Evolutionary conservation across 2,888 invertebrate genomes (phyloP).

Genomic region (Temnothorax ravouxi): DNA sequence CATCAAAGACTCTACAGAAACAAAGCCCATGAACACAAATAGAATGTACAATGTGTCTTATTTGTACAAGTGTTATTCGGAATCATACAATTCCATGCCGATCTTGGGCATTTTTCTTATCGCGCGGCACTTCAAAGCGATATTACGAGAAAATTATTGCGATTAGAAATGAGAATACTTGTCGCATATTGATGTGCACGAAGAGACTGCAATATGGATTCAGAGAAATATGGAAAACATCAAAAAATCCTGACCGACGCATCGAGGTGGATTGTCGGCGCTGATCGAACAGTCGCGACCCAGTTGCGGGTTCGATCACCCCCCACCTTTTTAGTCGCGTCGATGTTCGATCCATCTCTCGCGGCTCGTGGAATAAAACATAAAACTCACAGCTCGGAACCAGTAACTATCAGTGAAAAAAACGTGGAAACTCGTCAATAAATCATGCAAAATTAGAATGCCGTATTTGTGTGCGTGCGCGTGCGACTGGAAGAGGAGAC

Average conservation of each 20-base stretch:
- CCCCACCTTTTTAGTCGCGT: slow-evolving; percentile 54
- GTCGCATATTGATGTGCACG: neutral
- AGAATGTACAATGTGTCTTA: slow-evolving; percentile 10
- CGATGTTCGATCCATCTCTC: slow-evolving; percentile 55
- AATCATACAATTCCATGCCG: neutral
- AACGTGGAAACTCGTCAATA: neutral
- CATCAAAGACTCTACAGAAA: slow-evolving; percentile 12
- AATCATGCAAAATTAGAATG: slow-evolving; percentile 7
- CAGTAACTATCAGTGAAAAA: slow-evolving; percentile 24
- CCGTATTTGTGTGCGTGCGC: neutral
- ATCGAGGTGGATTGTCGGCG: slow-evolving; percentile 52
- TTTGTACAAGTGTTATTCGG: neutral
- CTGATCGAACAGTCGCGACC: slow-evolving; percentile 71
- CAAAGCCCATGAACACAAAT: neutral
- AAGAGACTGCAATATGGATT: neutral
- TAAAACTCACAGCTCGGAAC: slow-evolving; percentile 36
- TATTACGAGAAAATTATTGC: neutral
- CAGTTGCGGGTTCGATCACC: slow-evolving; percentile 76
- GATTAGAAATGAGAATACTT: neutral
- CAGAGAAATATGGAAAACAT: slow-evolving; percentile 8
- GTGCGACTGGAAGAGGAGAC: neutral
- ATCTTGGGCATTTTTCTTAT: neutral
- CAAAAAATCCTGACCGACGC: slow-evolving; percentile 47
- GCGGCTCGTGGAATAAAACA: slow-evolving; percentile 45
- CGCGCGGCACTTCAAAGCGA: neutral